Percentiles rank a stretch among this genome's conserved stretches.
Conservation (phyloP, 2,113 vertebrate genomes). For the Megatriorchis doriae region DNA sequence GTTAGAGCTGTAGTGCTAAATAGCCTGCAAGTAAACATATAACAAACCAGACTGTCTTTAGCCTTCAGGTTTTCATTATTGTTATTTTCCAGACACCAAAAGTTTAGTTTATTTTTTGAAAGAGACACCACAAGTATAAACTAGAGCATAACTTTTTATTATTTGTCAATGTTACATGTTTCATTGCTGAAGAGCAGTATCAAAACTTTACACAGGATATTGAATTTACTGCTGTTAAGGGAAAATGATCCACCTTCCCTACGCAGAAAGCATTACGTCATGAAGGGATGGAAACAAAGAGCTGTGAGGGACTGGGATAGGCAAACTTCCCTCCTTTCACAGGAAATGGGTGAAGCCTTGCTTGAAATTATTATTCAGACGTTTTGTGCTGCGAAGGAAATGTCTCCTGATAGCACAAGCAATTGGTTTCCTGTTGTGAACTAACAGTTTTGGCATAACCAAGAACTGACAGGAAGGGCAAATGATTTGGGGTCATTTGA, state of each 20-base stretch:
- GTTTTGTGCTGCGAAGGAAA: constrained; percentile 86
- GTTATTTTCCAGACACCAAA: background rate
- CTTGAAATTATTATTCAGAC: constrained; percentile 83
- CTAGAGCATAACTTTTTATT: background rate
- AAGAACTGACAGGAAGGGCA: constrained; percentile 66
- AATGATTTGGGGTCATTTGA: constrained; percentile 56
- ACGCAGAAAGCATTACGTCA: constrained; percentile 9
- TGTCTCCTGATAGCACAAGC: constrained; percentile 87
- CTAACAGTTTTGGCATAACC: constrained; percentile 72
- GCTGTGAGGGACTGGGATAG: constrained; percentile 65
- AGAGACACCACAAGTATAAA: background rate
- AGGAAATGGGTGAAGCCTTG: constrained; percentile 92
- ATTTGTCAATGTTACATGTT: background rate
- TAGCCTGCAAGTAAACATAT: background rate
- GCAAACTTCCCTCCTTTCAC: constrained; percentile 76
- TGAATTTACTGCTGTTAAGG: background rate
- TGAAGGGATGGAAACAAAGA: constrained; percentile 52
- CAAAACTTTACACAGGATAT: background rate
- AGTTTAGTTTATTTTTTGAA: background rate
- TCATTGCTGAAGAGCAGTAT: background rate
- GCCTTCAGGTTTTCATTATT: background rate
- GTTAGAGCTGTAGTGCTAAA: background rate
- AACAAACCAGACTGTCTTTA: background rate
- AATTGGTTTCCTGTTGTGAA: constrained; percentile 92
- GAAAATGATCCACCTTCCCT: constrained; percentile 18